These are phyloP conservation scores for Zaprionus gabonicus DNA, from an alignment of 1,140 invertebrate species.

Conservation along the genomic window DNA sequence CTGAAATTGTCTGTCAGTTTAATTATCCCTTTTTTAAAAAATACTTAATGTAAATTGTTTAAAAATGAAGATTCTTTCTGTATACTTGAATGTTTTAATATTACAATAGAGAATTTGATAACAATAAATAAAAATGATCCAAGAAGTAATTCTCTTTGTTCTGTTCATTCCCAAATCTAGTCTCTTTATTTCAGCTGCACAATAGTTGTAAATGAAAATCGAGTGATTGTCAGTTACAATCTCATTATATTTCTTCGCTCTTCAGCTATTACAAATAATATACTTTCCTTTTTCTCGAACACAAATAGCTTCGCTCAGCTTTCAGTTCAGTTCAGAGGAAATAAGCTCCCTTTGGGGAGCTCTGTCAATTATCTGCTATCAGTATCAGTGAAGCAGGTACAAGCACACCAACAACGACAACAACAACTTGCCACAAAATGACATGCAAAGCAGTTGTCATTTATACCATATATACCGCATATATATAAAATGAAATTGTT, in stretches of 20 bases:
- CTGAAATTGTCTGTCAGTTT: too few relatives aligned
- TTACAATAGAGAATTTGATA: too few relatives aligned
- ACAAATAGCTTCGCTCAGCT: neutral
- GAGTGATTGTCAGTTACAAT: too few relatives aligned
- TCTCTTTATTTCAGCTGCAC: too few relatives aligned
- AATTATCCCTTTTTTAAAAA: too few relatives aligned
- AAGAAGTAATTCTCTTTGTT: too few relatives aligned
- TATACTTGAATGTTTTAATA: too few relatives aligned
- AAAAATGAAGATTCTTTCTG: too few relatives aligned
- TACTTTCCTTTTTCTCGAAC: neutral
- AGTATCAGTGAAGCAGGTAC: constrained; percentile 21
- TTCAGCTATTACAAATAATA: neutral
- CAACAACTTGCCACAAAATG: constrained; percentile 68
- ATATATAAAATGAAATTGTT: constrained; percentile 75
- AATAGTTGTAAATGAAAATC: too few relatives aligned
- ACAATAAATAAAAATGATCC: too few relatives aligned
- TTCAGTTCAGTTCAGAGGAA: constrained; percentile 37
- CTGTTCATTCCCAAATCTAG: too few relatives aligned
- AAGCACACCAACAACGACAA: constrained; percentile 48
- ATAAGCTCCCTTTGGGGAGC: constrained; percentile 17
- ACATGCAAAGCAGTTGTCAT: constrained; percentile 81
- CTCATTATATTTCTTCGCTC: neutral
- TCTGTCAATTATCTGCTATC: constrained; percentile 60
- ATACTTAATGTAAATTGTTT: too few relatives aligned
- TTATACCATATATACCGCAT: constrained; percentile 2